Percentiles rank a stretch among this genome's conserved stretches.
phyloP scores from a whole-genome alignment of 2,113 vertebrate genomes.

The Oryzias javanicus region DNA sequence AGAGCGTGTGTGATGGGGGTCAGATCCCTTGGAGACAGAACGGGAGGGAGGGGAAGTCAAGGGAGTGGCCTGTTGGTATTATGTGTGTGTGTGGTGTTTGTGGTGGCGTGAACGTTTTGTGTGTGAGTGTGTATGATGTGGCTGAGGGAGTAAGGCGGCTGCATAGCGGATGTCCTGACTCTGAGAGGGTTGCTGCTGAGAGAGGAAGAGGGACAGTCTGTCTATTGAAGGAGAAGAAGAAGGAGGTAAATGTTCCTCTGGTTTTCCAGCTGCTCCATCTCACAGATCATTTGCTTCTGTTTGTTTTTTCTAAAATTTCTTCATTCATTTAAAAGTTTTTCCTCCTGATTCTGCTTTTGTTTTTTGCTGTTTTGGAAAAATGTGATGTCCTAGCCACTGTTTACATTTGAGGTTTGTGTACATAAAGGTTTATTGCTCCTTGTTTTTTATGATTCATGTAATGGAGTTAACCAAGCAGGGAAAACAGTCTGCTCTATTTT shows the following conservation, averaged over 20 bases:
- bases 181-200: constrained; percentile 41
- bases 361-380: constrained; percentile 29
- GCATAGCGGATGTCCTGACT: constrained; percentile 63
- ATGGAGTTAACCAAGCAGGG: too few relatives aligned
- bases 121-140: constrained; percentile 56
- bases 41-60: constrained; percentile 64
- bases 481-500: too few relatives aligned
- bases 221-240: constrained; percentile 49
- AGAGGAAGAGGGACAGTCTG: constrained; percentile 36
- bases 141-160: constrained; percentile 57
- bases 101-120: constrained; percentile 39
- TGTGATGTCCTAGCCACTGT: constrained; percentile 39
- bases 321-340: neutral
- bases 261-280: constrained; percentile 28
- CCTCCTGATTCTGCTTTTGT: constrained; percentile 1
- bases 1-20: constrained; percentile 26
- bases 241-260: constrained; percentile 64
- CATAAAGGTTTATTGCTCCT: constrained; percentile 17
- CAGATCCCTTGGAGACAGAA: constrained; percentile 59
- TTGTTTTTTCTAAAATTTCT: neutral
- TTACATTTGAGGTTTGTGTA: constrained; percentile 54
- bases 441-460: neutral
- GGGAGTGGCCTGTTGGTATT: constrained; percentile 67
- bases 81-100: constrained; percentile 40
- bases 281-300: constrained; percentile 26